Base-by-base conservation (phyloP, 2,113 vertebrate species). In the Zootoca vivipara region DNA sequence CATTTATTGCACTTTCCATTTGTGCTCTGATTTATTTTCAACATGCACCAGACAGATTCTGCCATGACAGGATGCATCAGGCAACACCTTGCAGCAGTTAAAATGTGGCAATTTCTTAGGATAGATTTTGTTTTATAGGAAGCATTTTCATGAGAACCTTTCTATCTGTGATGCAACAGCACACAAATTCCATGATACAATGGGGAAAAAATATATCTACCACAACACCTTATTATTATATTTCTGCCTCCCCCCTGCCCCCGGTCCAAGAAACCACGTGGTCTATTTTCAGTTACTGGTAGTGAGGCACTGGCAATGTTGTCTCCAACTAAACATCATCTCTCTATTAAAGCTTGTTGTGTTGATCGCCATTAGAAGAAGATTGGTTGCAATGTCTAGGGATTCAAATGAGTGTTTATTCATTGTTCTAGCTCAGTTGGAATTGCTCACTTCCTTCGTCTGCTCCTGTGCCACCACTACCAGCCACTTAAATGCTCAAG, bases 1-100 rank as follows among this genome's bases (percentile, higher is more conserved):
- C 30, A 85, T 94, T 84, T 92, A 92, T 91, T 94, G 81, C 83
- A 90, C 91, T 96, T 95, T 69, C 78, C 91, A 93, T 95, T 96
- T 89, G 92, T 95, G 93, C 91, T 38, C 28, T 85, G 89, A 92
- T 91, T 93, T 91, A 83, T 87, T 94, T 95, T 90, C 95, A 74
- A 38, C 87, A 92, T 84, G 83, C 72, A 92, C 83, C 46, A 92
- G 84, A 90, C 89, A 92, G 85, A 93, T 89, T 26, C 22, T 40
- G 89, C 92, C 86, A 78, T 1, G 24, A 83, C 30, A 87, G 82
- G n/a, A n/a, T n/a, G n/a, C 93, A 89, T 95, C 80, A 46, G 82
- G 67, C 91, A 94, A 94, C 67, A 92, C 62, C 78, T 89, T 89
- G 52, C 88, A 82, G 90, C 22, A 90, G 87, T 95, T 94, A 86